Percentiles rank a stretch among this genome's conserved stretches.
phyloP scores from a whole-genome alignment of 1,140 invertebrate genomes.

The Gryon sp. region DNA sequence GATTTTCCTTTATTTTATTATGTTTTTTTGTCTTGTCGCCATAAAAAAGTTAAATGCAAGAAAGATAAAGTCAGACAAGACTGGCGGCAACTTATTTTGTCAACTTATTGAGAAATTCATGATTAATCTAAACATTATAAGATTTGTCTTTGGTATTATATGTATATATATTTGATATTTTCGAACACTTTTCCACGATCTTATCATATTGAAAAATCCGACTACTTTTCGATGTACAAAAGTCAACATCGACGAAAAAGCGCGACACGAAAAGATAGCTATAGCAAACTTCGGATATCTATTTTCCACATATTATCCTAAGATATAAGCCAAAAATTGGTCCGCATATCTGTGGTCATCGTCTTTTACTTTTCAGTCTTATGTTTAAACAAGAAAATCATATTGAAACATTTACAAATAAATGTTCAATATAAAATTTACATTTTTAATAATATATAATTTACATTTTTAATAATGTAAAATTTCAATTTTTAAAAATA shows the following conservation, averaged over 20 bases:
- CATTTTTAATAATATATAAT: too few relatives aligned
- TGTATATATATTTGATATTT: constrained; percentile 32
- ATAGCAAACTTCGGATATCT: constrained; percentile 45
- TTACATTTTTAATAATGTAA: too few relatives aligned
- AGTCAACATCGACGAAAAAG: constrained; percentile 42
- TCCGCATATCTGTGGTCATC: constrained; percentile 30
- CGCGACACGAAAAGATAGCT: constrained; percentile 29
- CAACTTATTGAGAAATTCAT: constrained; percentile 32
- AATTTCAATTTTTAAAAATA: too few relatives aligned
- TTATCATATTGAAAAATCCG: constrained; percentile 46
- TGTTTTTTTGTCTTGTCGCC: too few relatives aligned
- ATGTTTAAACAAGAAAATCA: background rate
- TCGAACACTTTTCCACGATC: constrained; percentile 21
- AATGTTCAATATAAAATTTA: background rate
- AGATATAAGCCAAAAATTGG: constrained; percentile 42
- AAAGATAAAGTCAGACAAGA: too few relatives aligned
- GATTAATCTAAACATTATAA: constrained; percentile 35
- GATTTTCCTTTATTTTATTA: too few relatives aligned
- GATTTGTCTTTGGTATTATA: constrained; percentile 4
- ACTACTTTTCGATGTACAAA: constrained; percentile 33
- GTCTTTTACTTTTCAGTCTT: too few relatives aligned
- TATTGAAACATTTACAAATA: background rate
- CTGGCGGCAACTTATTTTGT: too few relatives aligned
- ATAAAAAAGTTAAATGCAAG: too few relatives aligned
- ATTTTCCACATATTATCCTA: constrained; percentile 34